Percentiles rank a stretch among this genome's conserved stretches.
Conservation (phyloP, 1,140 invertebrate species). For the Anoplophora glabripennis region DNA sequence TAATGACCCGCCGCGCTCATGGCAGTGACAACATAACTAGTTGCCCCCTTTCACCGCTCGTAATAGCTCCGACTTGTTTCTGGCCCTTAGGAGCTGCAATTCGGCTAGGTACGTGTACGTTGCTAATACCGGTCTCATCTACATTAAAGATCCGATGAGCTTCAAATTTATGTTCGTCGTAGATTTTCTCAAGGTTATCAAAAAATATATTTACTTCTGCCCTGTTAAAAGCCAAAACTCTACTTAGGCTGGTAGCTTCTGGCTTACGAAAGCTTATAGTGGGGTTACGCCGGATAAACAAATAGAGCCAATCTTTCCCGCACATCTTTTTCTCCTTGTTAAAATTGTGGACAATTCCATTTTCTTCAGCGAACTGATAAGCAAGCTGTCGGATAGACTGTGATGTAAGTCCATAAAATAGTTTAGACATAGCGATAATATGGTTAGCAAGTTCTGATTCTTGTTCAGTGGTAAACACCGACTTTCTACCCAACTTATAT, state of each 20-base stretch:
- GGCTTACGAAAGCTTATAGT: constrained; percentile 32
- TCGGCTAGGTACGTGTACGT: constrained; percentile 12
- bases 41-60: neutral
- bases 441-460: neutral
- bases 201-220: constrained; percentile 33
- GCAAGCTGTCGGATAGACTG: neutral
- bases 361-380: constrained; percentile 12
- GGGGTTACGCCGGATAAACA: constrained; percentile 41
- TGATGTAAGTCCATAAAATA: constrained; percentile 11
- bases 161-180: neutral
- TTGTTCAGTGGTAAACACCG: neutral
- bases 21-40: constrained; percentile 14
- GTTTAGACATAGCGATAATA: neutral
- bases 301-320: constrained; percentile 42
- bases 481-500: too few relatives aligned
- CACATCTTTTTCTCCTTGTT: constrained; percentile 31
- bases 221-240: constrained; percentile 29
- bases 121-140: constrained; percentile 12
- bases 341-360: constrained; percentile 15
- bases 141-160: constrained; percentile 1
- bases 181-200: constrained; percentile 32
- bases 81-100: constrained; percentile 3
- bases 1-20: constrained; percentile 40
- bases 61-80: constrained; percentile 5
- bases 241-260: constrained; percentile 24